phyloP scores from a whole-genome alignment of 2,797 vertebrate species.

The Thunnus albacares region DNA sequence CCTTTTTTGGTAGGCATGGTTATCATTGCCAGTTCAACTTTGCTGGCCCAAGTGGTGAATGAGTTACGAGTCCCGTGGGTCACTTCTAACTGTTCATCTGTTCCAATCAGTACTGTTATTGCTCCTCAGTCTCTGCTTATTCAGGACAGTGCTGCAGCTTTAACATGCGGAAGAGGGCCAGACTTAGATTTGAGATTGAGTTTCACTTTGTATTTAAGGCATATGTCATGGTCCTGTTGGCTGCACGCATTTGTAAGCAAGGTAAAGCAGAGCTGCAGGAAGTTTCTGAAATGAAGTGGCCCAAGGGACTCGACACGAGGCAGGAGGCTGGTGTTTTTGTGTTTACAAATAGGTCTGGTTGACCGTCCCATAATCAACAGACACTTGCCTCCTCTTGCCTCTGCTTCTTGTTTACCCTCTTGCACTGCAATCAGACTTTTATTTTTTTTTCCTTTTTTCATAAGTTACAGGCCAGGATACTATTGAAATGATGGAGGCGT shows the following conservation, averaged over 20 bases:
- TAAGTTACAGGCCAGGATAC: slow-evolving; percentile 75
- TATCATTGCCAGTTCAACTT: slow-evolving; percentile 68
- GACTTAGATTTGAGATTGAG: slow-evolving; percentile 17
- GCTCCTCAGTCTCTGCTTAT: slow-evolving; percentile 49
- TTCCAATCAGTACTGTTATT: slow-evolving; percentile 68
- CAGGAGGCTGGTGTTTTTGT: slow-evolving; percentile 64
- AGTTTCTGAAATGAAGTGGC: slow-evolving; percentile 53
- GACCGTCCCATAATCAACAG: slow-evolving; percentile 70
- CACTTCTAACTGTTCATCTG: slow-evolving; percentile 30
- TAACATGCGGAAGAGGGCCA: slow-evolving; percentile 79
- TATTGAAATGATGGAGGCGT: slow-evolving; percentile 72
- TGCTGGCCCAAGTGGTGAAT: slow-evolving; percentile 56
- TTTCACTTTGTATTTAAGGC: slow-evolving; percentile 30
- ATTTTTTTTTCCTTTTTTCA: slow-evolving; percentile 36
- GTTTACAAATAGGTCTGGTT: slow-evolving; percentile 80
- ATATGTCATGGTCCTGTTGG: slow-evolving; percentile 65
- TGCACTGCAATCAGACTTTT: slow-evolving; percentile 85
- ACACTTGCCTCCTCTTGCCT: slow-evolving; percentile 70
- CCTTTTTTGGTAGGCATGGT: slow-evolving; percentile 40
- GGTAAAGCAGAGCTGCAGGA: slow-evolving; percentile 46
- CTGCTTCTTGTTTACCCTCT: slow-evolving; percentile 68
- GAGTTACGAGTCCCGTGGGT: slow-evolving; percentile 44
- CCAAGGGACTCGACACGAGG: slow-evolving; percentile 43
- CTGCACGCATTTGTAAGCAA: slow-evolving; percentile 53
- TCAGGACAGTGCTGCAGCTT: slow-evolving; percentile 43